Base-by-base conservation (phyloP, 1,140 invertebrate genomes). In the Drosophila orena region DNA sequence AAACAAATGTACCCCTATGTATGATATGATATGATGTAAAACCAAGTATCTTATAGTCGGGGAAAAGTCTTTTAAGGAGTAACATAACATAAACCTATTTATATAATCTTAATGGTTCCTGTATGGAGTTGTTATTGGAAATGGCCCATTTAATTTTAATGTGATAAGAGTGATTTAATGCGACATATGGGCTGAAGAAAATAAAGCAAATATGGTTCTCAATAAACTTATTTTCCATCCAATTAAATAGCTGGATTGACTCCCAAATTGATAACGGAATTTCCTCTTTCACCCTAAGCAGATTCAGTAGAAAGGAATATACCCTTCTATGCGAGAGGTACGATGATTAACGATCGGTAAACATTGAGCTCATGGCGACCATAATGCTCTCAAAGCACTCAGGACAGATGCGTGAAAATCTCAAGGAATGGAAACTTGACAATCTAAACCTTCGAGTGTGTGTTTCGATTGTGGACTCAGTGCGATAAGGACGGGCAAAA, bases 401-500 rank as follows among this genome's bases (percentile, higher is more conserved):
- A 12, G n/a, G 20, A 10, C 43, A 47, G 56, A 58, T 47, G 30
- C 43, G 27, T 47, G 20, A 24, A 58, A 47, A 58, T 38, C 24
- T 61, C 27, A 61, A 61, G 49, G 37, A 61, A 60, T 52, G 34
- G 24, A 60, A 60, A 53, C 53, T 43, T 43, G 27, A 61, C 58
- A 61, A 61, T 34, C 38, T 38, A 54, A 53, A 54, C 59, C 59
- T 54, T 54, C 38, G 38, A 62, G 59, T 62, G 24, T 40, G 43
- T 69, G 46, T 20, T 44, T 52, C 20, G n/a, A 50, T 46, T 46
- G 27, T 10, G 15, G 17, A 22, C 30, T 46, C 22, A 11, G 61
- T 0, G 59, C 64, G 74, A 71, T 81, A 75, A 78, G 70, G 71
- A 68, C 58, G 61, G 65, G 61, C 35, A 68, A 34, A 50, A 66